Evolutionary conservation across 1,140 invertebrate genomes (phyloP), one percentile per base, ranked within the genome.

Genomic region (Panulirus ornatus): DNA sequence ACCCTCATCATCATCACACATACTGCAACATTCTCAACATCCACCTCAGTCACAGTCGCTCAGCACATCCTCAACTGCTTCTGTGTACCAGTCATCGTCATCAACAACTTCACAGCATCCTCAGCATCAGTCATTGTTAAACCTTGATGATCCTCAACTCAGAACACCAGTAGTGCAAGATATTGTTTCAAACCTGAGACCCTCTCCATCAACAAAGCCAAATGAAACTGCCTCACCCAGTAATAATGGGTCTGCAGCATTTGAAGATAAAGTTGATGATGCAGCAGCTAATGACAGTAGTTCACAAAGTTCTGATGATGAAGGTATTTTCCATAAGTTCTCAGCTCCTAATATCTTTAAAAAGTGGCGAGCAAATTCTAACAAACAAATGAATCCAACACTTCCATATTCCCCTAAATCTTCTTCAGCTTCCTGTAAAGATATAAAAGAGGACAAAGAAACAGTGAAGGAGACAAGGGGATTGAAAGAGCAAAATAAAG

Each of bases 301-400:
- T 44, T 84, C 88, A 9, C 75, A 90, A 34, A 84, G 51, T 42
- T 90, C 88, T 27, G 88, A 90, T 54, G 88, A 90, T 34, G 88
- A 90, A 22, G 88, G 88, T 16, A 90, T 90, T 19, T 90, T 90
- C 70, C 88, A 90, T 54, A 90, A 90, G 40, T 84, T 90, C 73
- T 78, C 82, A 16, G 83, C 82, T 2, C 79, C 79, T 22, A 90
- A 76, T 75, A 75, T 90, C 40, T 81, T 90, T 22, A 84, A 84
- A 51, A 90, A 84, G 34, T 79, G 82, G 82, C 70, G 88, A 22
- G n/a, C 66, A 14, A 78, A 82, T 79, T 42, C 38, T 5, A 76
- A 76, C 14, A 90, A 83, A 34, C 88, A 84, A 27, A 42, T 75
- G 6, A n/a, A 40, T 3, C 42, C 79, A 22, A 47, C 44, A 38